These are phyloP conservation scores for Colistium nudipinnis DNA, from an alignment of 2,113 vertebrate genomes.

Conservation along the genomic window DNA sequence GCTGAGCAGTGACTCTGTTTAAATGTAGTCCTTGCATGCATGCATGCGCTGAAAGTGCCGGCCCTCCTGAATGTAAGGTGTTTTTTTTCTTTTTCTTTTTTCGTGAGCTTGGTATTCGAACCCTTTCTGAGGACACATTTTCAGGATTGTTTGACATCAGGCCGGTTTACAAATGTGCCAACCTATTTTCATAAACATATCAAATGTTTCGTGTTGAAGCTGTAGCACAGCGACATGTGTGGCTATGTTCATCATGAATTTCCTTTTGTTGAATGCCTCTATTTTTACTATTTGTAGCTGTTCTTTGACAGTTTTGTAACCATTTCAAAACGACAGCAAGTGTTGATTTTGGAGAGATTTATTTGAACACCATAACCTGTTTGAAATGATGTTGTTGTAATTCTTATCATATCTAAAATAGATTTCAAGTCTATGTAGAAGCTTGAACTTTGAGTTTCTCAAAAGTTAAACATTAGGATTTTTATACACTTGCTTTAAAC, in stretches of 20 bases:
- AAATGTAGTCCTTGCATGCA: conserved; percentile 62
- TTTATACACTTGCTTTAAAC: conserved; percentile 74
- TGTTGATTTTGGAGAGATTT: conserved; percentile 53
- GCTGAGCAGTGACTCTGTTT: conserved; percentile 46
- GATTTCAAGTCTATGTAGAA: conserved; percentile 51
- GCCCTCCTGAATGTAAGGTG: conserved; percentile 76
- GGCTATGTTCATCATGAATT: conserved; percentile 53
- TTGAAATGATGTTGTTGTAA: conserved; percentile 28
- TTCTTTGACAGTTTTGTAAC: conserved; percentile 63
- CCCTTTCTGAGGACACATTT: conserved; percentile 42
- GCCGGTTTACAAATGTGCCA: conserved; percentile 73
- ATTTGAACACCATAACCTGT: conserved; percentile 46
- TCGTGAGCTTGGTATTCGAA: conserved; percentile 52
- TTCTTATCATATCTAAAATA: conserved; percentile 39
- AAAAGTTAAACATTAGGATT: conserved; percentile 63
- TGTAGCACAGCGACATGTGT: conserved; percentile 62
- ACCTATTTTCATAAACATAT: conserved; percentile 82
- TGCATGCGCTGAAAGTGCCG: conserved; percentile 74
- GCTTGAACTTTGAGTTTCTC: conserved; percentile 60
- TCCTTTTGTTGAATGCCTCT: conserved; percentile 61
- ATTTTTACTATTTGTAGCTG: conserved; percentile 60
- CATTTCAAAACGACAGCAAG: conserved; percentile 31
- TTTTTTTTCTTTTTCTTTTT: conserved; percentile 46
- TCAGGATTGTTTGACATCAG: conserved; percentile 66
- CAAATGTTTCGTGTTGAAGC: conserved; percentile 59